phyloP scores from a whole-genome alignment of 2,888 invertebrate species.

The Folsomia candida region DNA sequence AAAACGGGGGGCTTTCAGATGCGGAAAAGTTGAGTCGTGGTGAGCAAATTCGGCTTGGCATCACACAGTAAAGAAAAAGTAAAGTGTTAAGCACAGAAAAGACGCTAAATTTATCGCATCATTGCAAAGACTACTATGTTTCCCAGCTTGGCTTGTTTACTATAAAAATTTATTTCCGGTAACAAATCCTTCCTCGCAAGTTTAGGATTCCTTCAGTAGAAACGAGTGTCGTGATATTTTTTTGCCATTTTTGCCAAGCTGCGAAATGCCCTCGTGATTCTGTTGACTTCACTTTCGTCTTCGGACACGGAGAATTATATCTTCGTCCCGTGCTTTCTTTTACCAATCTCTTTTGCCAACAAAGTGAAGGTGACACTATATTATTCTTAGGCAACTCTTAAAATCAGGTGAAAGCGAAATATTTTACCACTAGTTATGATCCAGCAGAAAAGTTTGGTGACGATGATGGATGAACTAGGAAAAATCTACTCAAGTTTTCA shows the following conservation, averaged over 20 bases:
- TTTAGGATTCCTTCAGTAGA: too few relatives aligned
- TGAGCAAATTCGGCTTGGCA: neutral
- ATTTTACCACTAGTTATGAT: too few relatives aligned
- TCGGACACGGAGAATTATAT: too few relatives aligned
- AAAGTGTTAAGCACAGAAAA: neutral
- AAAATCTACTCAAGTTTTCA: too few relatives aligned
- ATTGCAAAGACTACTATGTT: neutral
- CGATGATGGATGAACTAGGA: too few relatives aligned
- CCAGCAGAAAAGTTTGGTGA: too few relatives aligned
- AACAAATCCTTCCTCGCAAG: neutral
- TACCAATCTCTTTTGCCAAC: neutral
- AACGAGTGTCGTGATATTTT: too few relatives aligned
- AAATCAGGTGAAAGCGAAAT: neutral
- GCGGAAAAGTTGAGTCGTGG: neutral
- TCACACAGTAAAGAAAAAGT: neutral
- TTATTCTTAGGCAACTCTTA: neutral
- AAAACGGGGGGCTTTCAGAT: too few relatives aligned
- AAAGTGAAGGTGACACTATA: neutral
- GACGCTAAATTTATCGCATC: neutral
- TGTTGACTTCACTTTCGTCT: too few relatives aligned
- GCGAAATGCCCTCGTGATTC: too few relatives aligned
- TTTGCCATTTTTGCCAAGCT: neutral
- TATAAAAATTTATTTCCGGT: neutral
- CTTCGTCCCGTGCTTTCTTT: too few relatives aligned
- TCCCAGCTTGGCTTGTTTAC: neutral